Conservation (phyloP, 2,797 vertebrate genomes). For the Sphenodon punctatus region DNA sequence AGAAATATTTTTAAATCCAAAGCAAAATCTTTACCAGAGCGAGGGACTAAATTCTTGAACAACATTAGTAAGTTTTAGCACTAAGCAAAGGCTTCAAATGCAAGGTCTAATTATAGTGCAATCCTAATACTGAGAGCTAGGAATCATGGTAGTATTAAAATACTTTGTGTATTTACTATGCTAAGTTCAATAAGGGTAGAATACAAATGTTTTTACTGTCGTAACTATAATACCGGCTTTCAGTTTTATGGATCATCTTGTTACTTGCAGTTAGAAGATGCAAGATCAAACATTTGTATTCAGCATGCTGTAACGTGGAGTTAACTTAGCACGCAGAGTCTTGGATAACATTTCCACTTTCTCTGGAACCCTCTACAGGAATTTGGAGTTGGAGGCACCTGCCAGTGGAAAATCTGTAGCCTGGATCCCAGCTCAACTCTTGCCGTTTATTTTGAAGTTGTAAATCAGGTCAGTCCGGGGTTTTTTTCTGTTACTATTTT, state of each 20-base stretch:
- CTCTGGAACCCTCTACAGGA: slow-evolving; percentile 66
- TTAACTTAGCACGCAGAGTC: not conserved
- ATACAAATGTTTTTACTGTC: too few species aligned
- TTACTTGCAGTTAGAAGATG: not conserved
- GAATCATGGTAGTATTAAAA: too few species aligned
- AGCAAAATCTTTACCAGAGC: too few species aligned
- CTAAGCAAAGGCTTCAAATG: too few species aligned
- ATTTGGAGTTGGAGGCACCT: slow-evolving; percentile 89
- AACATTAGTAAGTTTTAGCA: too few species aligned
- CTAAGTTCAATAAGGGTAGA: too few species aligned
- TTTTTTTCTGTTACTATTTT: not conserved
- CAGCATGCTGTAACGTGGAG: not conserved
- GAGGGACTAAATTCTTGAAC: too few species aligned
- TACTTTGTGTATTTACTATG: too few species aligned
- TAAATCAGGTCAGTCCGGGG: slow-evolving; percentile 87
- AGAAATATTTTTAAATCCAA: too few species aligned
- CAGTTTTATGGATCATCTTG: not conserved
- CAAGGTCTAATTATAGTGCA: too few species aligned
- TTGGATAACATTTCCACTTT: not conserved
- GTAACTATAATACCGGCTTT: too few species aligned
- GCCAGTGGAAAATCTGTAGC: slow-evolving; percentile 94
- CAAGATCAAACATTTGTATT: not conserved
- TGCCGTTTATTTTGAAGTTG: slow-evolving; percentile 93
- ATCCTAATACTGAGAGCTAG: too few species aligned
- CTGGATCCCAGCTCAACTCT: slow-evolving; percentile 89